Conservation (phyloP, 2,113 vertebrate genomes). For the Gobius niger region DNA sequence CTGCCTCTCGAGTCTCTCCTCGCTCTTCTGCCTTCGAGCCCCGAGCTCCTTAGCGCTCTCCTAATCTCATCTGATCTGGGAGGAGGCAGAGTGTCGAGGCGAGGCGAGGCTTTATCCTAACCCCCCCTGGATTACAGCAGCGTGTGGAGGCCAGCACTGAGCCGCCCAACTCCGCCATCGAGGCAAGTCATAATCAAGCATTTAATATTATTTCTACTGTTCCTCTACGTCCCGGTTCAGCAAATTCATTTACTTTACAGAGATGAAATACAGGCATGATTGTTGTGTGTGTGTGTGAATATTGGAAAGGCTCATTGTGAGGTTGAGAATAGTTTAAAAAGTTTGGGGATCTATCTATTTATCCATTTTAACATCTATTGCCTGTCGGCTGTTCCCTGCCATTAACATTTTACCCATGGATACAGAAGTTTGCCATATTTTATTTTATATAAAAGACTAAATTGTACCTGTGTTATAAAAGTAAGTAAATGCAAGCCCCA, state of each 20-base stretch:
- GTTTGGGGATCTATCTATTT: no score
- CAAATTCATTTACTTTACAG: background rate
- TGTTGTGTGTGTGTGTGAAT: background rate
- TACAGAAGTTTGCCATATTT: no score
- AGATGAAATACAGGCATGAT: conserved; percentile 29
- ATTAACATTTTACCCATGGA: no score
- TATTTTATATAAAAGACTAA: no score
- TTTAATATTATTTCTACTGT: background rate
- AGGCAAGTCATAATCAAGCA: background rate
- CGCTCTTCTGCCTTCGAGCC: conserved; percentile 39
- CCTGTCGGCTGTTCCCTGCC: no score
- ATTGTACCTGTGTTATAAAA: no score
- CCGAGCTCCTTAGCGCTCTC: conserved; percentile 55
- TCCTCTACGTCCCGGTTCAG: background rate
- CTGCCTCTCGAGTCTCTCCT: conserved; percentile 42
- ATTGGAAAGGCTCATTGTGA: background rate
- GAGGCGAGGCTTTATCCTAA: conserved; percentile 59
- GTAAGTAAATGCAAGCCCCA: no score
- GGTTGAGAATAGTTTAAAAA: no score
- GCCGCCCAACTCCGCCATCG: conserved; percentile 35
- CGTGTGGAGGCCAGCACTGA: conserved; percentile 43
- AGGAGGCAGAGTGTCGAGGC: conserved; percentile 59
- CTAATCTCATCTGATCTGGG: conserved; percentile 71
- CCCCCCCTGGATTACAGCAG: conserved; percentile 63
- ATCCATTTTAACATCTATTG: no score